Evolutionary conservation across 2,797 vertebrate genomes (phyloP).

Genomic region (Chromobotia macracanthus): DNA sequence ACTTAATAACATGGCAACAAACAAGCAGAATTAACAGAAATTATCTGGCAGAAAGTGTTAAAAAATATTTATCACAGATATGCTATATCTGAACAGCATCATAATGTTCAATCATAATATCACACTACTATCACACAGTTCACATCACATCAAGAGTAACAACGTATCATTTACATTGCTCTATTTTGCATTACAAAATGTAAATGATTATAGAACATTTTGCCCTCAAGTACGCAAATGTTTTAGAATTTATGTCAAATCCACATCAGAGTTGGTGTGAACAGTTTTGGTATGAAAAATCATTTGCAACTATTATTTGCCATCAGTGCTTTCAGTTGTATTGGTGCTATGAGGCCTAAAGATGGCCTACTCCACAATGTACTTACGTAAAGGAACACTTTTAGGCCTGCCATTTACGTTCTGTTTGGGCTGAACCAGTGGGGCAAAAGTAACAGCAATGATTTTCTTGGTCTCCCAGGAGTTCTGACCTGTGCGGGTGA

Average conservation of each 20-base stretch:
- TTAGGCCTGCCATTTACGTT: constrained; percentile 79
- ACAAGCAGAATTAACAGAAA: too few species aligned
- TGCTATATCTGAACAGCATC: too few species aligned
- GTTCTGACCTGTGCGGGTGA: constrained; percentile 86
- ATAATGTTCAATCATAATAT: too few species aligned
- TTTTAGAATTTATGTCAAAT: neutral
- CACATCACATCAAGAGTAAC: too few species aligned
- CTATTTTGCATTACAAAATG: neutral
- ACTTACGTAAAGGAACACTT: constrained; percentile 90
- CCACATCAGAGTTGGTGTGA: neutral
- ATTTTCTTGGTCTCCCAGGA: constrained; percentile 98
- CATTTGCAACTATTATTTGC: too few species aligned
- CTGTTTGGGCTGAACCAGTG: constrained; percentile 88
- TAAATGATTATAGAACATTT: neutral
- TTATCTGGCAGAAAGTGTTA: too few species aligned
- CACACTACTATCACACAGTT: too few species aligned
- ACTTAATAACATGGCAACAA: too few species aligned
- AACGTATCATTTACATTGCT: too few species aligned
- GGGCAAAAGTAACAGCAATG: constrained; percentile 95
- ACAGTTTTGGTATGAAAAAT: constrained; percentile 1
- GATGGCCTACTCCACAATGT: neutral
- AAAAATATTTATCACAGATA: too few species aligned
- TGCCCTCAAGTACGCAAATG: neutral
- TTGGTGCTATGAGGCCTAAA: neutral
- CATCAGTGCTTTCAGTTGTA: too few species aligned